These are phyloP conservation scores for Toxotes jaculatrix DNA, from an alignment of 2,113 vertebrate genomes.

Conservation along the genomic window DNA sequence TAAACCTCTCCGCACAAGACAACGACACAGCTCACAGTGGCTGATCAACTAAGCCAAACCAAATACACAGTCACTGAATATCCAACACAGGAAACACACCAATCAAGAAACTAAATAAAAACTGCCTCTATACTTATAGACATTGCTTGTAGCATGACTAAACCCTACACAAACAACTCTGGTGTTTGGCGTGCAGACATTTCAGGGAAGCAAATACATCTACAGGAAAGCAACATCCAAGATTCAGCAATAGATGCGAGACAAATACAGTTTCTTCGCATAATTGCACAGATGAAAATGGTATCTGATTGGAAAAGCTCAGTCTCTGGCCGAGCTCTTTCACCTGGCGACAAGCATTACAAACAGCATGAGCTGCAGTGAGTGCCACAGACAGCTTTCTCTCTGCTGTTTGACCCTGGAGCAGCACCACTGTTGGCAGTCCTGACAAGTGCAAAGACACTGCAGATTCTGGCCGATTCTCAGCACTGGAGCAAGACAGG, in stretches of 20 bases:
- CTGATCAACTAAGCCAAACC: background rate
- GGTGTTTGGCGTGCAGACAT: background rate
- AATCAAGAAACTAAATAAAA: background rate
- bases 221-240: background rate
- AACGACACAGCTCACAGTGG: background rate
- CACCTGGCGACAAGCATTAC: conserved; percentile 22
- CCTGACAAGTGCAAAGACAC: conserved; percentile 28
- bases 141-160: background rate
- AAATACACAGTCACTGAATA: background rate
- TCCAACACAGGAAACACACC: background rate
- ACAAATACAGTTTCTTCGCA: background rate
- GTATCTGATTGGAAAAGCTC: conserved; percentile 16
- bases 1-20: background rate
- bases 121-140: background rate
- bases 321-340: background rate
- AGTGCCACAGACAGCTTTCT: conserved; percentile 18
- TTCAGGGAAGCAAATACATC: conserved; percentile 10
- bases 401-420: conserved; percentile 16
- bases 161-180: background rate
- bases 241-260: background rate
- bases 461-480: background rate
- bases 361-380: background rate
- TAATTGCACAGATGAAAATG: background rate
- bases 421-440: background rate
- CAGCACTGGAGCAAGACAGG: background rate